A percentile compares a stretch with the other conserved stretches of the same genome.
Conservation (phyloP, 2,113 vertebrate genomes). For the Alectura lathami region DNA sequence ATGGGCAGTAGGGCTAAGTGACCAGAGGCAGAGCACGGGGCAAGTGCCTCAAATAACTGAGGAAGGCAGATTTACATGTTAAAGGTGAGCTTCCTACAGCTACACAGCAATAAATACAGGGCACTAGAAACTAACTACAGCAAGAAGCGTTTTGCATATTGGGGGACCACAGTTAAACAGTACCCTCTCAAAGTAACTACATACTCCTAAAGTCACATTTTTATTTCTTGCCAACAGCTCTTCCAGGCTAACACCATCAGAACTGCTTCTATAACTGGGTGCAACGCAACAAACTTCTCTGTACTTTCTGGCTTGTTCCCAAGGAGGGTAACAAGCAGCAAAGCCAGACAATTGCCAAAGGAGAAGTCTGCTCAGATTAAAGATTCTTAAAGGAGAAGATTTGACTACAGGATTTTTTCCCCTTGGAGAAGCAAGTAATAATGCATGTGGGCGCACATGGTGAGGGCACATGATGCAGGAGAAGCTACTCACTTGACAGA, state of each 20-base stretch:
- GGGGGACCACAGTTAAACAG: no score
- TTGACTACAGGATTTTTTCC: background rate
- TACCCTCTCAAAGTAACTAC: background rate
- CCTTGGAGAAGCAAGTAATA: background rate
- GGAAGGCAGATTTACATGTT: background rate
- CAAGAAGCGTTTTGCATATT: background rate
- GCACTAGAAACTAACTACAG: background rate
- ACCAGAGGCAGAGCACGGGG: background rate
- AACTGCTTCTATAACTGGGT: background rate
- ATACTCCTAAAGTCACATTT: background rate
- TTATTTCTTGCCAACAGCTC: background rate
- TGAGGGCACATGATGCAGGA: background rate
- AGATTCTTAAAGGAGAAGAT: background rate
- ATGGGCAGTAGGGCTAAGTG: background rate
- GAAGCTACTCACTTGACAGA: background rate
- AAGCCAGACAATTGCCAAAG: background rate
- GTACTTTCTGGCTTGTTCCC: background rate
- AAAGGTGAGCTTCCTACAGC: background rate
- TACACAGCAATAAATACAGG: background rate
- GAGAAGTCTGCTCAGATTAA: background rate
- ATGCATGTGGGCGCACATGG: background rate
- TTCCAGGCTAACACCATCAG: background rate
- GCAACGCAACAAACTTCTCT: background rate
- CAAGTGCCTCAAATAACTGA: background rate
- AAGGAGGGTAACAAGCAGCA: background rate